phyloP scores from a whole-genome alignment of 1,140 invertebrate genomes.

The Leptonema lineaticorne region DNA sequence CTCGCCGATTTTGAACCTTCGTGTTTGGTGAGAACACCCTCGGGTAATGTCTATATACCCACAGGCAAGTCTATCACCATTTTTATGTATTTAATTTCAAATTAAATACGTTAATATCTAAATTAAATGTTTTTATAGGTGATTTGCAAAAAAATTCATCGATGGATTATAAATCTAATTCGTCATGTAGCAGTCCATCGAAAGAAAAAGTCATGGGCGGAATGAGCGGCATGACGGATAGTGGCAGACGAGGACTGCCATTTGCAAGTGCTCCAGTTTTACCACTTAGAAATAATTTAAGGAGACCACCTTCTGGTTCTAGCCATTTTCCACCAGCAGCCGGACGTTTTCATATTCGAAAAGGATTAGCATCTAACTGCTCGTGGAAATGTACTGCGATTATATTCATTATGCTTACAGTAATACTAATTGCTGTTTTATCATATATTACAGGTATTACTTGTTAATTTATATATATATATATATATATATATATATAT shows the following conservation, averaged over 20 bases:
- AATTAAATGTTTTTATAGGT: constrained; percentile 52
- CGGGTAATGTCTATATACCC: constrained; percentile 91
- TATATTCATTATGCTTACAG: constrained; percentile 77
- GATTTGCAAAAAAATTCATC: constrained; percentile 85
- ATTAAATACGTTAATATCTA: background rate
- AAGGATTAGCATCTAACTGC: constrained; percentile 81
- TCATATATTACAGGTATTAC: constrained; percentile 90
- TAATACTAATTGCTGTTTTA: constrained; percentile 77
- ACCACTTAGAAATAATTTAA: constrained; percentile 71
- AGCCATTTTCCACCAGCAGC: constrained; percentile 65
- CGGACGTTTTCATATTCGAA: constrained; percentile 80
- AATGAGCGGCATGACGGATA: constrained; percentile 57
- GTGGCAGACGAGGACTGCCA: constrained; percentile 55
- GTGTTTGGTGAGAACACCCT: constrained; percentile 85
- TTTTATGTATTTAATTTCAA: background rate
- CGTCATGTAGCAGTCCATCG: constrained; percentile 77
- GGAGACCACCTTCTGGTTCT: constrained; percentile 60
- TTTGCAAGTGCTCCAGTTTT: constrained; percentile 70
- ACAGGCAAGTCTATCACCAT: constrained; percentile 60
- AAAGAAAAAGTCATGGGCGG: constrained; percentile 61
- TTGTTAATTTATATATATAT: no score
- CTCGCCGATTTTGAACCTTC: constrained; percentile 84
- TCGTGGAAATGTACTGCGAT: constrained; percentile 90
- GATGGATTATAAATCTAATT: constrained; percentile 85
- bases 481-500: no score